phyloP scores from a whole-genome alignment of 2,888 invertebrate genomes.

The Sipha maydis region DNA sequence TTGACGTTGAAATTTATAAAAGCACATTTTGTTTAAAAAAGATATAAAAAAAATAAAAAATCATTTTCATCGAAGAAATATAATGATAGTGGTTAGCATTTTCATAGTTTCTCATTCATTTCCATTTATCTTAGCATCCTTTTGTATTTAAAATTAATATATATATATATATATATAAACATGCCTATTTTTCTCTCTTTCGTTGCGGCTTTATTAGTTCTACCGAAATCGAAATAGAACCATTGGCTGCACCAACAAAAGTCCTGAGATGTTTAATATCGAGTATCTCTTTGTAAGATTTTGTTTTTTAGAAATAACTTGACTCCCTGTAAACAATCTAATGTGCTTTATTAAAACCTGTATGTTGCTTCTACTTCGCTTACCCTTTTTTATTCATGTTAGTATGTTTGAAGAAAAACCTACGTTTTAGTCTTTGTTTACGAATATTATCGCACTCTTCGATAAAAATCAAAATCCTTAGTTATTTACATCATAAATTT shows the following conservation, averaged over 20 bases:
- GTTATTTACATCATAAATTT: too few species aligned
- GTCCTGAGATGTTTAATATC: slow-evolving; percentile 26
- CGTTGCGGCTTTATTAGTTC: slow-evolving; percentile 18
- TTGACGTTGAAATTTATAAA: too few species aligned
- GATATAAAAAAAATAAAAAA: too few species aligned
- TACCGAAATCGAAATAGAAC: slow-evolving; percentile 5
- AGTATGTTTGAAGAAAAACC: neutral
- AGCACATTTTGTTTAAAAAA: too few species aligned
- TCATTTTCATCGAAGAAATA: too few species aligned
- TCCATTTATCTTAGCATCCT: neutral
- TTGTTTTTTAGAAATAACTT: slow-evolving; percentile 13
- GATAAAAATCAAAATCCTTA: too few species aligned
- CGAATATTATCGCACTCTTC: too few species aligned
- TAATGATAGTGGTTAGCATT: too few species aligned
- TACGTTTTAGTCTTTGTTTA: too few species aligned
- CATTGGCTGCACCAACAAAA: neutral
- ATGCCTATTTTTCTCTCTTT: neutral
- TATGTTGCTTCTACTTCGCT: neutral
- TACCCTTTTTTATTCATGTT: neutral
- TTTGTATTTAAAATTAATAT: neutral
- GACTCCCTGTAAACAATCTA: slow-evolving; percentile 10
- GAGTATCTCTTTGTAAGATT: neutral
- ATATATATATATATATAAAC: neutral
- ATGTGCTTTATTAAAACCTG: slow-evolving; percentile 6
- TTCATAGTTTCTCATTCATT: too few species aligned